Base-by-base conservation (phyloP, 2,113 vertebrate species). In the Smithornis capensis region DNA sequence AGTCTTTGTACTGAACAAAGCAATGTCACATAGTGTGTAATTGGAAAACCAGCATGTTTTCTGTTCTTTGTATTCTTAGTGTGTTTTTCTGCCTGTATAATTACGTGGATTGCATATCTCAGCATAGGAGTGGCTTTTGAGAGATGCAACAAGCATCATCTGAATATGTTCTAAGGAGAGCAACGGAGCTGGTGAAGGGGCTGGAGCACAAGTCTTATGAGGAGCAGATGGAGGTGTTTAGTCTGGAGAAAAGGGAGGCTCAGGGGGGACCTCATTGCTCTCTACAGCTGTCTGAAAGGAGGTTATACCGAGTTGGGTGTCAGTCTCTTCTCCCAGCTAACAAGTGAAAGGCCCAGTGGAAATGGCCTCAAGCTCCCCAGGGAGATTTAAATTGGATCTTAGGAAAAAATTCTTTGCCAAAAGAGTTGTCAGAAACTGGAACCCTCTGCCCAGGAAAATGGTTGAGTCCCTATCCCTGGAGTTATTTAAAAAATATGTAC, bases 31-130 rank as follows among this genome's bases (percentile, higher is more conserved):
- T 18, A n/a, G 38, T 5, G 8, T 78, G 8, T 77, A 80, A 52
- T 12, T 81, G 49, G 50, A 87, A 94, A 93, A 73, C 18, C 44
- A 79, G 62, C 23, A 6, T 68, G 56, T 75, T 90, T 93, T 90
- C 53, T 60, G 9, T 68, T 88, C 63, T 62, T 60, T 5, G 0
- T 59, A 23, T 81, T 84, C 50, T 78, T 81, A 44, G n/a, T 56
- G 15, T 38, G 27, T 47, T 89, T 5, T 92, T 79, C 47, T 47
- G 64, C 35, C 33, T 56, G 10, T 88, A 1, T 67, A 38, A 60
- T 83, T 79, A 38, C 14, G 57, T 62, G 35, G 10, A 35, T 88
- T 59, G 42, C 49, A 82, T 78, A 55, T 68, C 70, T 78, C 29
- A 7, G 85, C 35, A 22, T 40, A 37, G 12, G 35, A 78, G 52